A percentile compares a stretch with the other conserved stretches of the same genome.
Evolutionary conservation across 2,888 invertebrate genomes (phyloP).

Genomic region (Tanypteryx hageni): DNA sequence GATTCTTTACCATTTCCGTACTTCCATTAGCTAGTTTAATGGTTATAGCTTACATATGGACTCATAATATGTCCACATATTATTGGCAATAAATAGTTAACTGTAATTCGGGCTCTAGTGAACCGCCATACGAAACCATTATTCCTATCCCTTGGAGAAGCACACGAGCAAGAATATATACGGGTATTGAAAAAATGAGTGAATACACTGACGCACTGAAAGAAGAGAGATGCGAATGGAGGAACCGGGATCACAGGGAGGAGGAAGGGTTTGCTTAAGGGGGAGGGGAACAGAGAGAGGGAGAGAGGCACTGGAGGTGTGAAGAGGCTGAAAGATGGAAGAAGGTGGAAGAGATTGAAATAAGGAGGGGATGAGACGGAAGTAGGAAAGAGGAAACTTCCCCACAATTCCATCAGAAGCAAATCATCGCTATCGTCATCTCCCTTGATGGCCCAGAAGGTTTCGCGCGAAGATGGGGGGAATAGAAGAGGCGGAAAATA

Average conservation of each 20-base stretch:
- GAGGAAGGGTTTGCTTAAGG: background rate
- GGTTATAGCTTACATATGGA: too few species aligned
- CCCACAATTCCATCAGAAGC: slow-evolving; percentile 5
- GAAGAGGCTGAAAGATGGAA: background rate
- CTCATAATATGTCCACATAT: too few species aligned
- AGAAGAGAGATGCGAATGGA: background rate
- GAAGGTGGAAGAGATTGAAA: background rate
- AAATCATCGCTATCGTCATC: background rate
- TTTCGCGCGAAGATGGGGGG: background rate
- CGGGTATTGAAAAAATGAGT: too few species aligned
- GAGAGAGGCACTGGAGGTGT: background rate
- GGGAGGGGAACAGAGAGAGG: background rate
- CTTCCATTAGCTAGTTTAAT: too few species aligned
- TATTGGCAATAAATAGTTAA: too few species aligned
- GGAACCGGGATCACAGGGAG: background rate
- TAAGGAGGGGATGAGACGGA: background rate
- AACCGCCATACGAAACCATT: too few species aligned
- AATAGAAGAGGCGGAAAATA: background rate
- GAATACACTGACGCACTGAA: background rate
- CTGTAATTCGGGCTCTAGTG: too few species aligned
- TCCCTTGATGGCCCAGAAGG: background rate
- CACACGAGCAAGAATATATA: too few species aligned
- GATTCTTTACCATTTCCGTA: too few species aligned
- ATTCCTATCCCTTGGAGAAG: too few species aligned
- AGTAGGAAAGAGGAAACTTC: background rate